Conservation (phyloP, 2,797 vertebrate genomes). For the Miichthys miiuy region DNA sequence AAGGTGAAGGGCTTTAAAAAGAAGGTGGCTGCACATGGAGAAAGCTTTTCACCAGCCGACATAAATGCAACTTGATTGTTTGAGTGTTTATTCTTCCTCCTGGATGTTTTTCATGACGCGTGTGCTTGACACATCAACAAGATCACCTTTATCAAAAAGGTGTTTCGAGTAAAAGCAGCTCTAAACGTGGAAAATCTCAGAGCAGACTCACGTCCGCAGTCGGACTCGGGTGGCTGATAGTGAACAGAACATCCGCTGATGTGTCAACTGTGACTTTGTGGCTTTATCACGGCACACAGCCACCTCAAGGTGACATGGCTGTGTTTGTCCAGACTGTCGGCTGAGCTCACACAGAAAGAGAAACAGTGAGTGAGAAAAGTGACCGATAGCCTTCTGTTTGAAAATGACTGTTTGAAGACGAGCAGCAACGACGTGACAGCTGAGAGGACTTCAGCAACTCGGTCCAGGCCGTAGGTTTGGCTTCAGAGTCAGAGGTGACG, state of each 20-base stretch:
- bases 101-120: not conserved
- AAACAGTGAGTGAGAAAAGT: not conserved
- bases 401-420: not conserved
- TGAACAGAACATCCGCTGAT: constrained; percentile 69
- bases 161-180: constrained; percentile 57
- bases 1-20: constrained; percentile 30
- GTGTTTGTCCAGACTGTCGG: not conserved
- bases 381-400: not conserved
- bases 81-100: not conserved
- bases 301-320: constrained; percentile 41
- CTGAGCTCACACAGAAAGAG: not conserved
- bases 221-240: constrained; percentile 59
- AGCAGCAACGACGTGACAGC: not conserved
- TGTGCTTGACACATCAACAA: constrained; percentile 44
- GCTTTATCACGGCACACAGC: constrained; percentile 2
- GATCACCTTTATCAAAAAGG: constrained; percentile 38
- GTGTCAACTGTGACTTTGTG: constrained; percentile 65
- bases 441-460: not conserved
- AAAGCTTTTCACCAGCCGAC: not conserved
- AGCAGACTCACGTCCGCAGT: constrained; percentile 7
- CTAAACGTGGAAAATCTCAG: constrained; percentile 21
- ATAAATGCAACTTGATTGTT: not conserved
- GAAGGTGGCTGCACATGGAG: not conserved
- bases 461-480: not conserved
- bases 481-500: too few relatives aligned